Conservation (phyloP, 2,888 invertebrate genomes). For the Noctua comes region DNA sequence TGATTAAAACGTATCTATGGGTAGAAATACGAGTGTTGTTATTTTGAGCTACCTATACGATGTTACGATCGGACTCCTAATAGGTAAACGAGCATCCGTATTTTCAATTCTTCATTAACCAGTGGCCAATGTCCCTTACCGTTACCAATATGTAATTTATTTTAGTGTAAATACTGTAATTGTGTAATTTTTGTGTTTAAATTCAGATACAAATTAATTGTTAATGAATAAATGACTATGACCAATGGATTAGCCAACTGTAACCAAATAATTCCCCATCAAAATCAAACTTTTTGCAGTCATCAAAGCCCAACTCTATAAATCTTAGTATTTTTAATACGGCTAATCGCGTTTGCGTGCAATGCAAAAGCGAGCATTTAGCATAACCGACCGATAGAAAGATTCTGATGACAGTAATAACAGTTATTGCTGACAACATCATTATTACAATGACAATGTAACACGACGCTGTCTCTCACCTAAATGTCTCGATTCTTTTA, state of each 20-base stretch:
- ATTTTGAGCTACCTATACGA: too few species aligned
- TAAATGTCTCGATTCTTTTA: constrained; percentile 20
- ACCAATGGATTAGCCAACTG: not conserved
- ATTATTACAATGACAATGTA: constrained; percentile 15
- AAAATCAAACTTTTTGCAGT: not conserved
- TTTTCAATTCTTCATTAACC: not conserved
- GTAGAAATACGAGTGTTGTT: too few species aligned
- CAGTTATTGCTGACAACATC: not conserved
- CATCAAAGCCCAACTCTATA: not conserved
- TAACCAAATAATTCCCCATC: not conserved
- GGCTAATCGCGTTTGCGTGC: not conserved
- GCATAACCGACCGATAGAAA: not conserved
- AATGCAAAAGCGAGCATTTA: not conserved
- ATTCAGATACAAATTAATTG: too few species aligned
- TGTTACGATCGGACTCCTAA: not conserved
- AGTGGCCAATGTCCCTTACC: not conserved
- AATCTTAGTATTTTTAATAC: not conserved
- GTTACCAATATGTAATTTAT: too few species aligned
- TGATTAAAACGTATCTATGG: not conserved
- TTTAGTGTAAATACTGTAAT: too few species aligned
- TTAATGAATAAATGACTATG: too few species aligned
- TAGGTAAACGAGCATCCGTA: not conserved
- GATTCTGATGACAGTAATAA: not conserved
- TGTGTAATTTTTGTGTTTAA: too few species aligned
- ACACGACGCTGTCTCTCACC: not conserved